Percentiles rank a stretch among this genome's conserved stretches.
phyloP scores from a whole-genome alignment of 2,888 invertebrate species.

The Pyrrhia umbra region DNA sequence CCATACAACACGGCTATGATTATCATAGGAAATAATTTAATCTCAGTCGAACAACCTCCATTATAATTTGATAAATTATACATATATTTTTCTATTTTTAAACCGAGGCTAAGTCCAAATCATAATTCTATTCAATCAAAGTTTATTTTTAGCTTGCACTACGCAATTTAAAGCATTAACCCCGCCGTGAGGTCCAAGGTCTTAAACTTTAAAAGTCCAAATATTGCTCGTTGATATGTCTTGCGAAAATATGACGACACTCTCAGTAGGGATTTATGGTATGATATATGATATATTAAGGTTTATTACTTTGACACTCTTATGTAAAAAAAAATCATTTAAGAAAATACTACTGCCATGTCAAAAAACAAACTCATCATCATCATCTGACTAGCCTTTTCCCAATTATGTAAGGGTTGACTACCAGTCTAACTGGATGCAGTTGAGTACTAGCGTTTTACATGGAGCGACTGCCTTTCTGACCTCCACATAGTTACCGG shows the following conservation, averaged over 20 bases:
- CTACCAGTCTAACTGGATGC: too few species aligned
- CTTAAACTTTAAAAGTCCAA: constrained; percentile 25
- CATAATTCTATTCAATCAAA: constrained; percentile 5
- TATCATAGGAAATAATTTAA: neutral
- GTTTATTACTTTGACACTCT: neutral
- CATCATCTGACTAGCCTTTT: too few species aligned
- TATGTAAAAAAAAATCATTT: neutral
- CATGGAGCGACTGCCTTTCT: too few species aligned
- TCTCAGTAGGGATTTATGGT: neutral
- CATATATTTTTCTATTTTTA: neutral
- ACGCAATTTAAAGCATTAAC: constrained; percentile 52
- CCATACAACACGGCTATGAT: too few species aligned
- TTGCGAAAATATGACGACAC: constrained; percentile 43
- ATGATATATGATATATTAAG: neutral
- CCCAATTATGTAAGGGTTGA: too few species aligned
- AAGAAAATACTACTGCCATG: too few species aligned
- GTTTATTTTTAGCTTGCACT: constrained; percentile 24
- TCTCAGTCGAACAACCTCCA: neutral
- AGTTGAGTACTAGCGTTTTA: too few species aligned
- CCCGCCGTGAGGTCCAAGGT: constrained; percentile 57
- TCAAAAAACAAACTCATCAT: too few species aligned
- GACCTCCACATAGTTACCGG: too few species aligned
- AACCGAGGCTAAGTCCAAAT: neutral
- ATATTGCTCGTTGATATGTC: constrained; percentile 45
- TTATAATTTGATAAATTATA: neutral